Evolutionary conservation across 2,888 invertebrate genomes (phyloP).

Genomic region (Nycteola revayana): DNA sequence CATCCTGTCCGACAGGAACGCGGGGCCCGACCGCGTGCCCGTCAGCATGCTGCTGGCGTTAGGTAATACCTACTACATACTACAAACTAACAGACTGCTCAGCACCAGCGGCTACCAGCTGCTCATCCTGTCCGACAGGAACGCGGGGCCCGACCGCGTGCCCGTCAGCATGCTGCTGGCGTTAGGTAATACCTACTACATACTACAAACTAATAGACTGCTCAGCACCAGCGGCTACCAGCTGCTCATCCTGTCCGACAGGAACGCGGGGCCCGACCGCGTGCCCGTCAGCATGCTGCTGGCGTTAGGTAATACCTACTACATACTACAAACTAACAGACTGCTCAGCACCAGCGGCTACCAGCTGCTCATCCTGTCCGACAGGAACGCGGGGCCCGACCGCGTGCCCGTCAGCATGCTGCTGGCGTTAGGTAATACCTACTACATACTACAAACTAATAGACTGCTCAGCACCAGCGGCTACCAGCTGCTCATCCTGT

Average conservation of each 20-base stretch:
- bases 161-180: slow-evolving; percentile 81
- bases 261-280: background rate
- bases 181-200: background rate
- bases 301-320: background rate
- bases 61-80: background rate
- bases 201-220: background rate
- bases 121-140: background rate
- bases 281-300: background rate
- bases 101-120: background rate
- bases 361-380: too few relatives aligned
- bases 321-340: too few relatives aligned
- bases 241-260: slow-evolving; percentile 66
- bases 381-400: too few relatives aligned
- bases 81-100: background rate
- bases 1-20: slow-evolving; percentile 58
- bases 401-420: too few relatives aligned
- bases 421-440: too few relatives aligned
- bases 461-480: too few relatives aligned
- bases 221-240: background rate
- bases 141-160: slow-evolving; percentile 32
- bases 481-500: too few relatives aligned
- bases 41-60: background rate
- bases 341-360: too few relatives aligned
- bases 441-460: too few relatives aligned
- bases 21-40: background rate